Evolutionary conservation across 2,797 vertebrate genomes (phyloP).

Genomic region (Phrynocephalus guinanensis): DNA sequence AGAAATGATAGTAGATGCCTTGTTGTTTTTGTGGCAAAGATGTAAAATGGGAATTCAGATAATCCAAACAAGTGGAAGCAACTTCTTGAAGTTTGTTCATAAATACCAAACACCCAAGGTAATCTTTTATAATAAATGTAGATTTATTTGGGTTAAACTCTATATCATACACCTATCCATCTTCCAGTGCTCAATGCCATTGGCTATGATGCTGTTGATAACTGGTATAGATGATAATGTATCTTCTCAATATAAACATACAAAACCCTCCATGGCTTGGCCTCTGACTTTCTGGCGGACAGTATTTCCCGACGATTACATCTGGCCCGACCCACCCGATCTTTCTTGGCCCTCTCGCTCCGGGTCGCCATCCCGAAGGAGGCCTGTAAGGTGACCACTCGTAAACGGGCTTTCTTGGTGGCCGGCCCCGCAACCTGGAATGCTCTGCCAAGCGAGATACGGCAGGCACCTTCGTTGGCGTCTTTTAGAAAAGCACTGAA

Average conservation of each 20-base stretch:
- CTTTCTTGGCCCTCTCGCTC: no score
- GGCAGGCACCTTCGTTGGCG: no score
- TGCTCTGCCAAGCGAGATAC: no score
- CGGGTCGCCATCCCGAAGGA: no score
- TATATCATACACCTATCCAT: background rate
- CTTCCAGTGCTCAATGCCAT: background rate
- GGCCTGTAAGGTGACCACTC: no score
- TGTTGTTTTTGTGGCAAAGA: slow-evolving; percentile 88
- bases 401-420: no score
- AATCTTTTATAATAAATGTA: slow-evolving; percentile 43
- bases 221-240: background rate
- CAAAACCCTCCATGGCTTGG: no score
- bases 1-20: slow-evolving; percentile 84
- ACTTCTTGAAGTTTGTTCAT: slow-evolving; percentile 70
- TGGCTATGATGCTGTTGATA: background rate
- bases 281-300: no score
- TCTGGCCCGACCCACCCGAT: no score
- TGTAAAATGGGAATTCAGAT: slow-evolving; percentile 82
- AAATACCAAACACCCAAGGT: slow-evolving; percentile 83
- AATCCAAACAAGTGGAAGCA: slow-evolving; percentile 69
- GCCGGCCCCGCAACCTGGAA: no score
- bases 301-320: no score
- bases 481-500: no score
- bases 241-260: background rate
- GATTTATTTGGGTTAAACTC: background rate